Evolutionary conservation across 1,140 invertebrate genomes (phyloP), one percentile per base, ranked within the genome.

Genomic region (Heliconius hermathena): DNA sequence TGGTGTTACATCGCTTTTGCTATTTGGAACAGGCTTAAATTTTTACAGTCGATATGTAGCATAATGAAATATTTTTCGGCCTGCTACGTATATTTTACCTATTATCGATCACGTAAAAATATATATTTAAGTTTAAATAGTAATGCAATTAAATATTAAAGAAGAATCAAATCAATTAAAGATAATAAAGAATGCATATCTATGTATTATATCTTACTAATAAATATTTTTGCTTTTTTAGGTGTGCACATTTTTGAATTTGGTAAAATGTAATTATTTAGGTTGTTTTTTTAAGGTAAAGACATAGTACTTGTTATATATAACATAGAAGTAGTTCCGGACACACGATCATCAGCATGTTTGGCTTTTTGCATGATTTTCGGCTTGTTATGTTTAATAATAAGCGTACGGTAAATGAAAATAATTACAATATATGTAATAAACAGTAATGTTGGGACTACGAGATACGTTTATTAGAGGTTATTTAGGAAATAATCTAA

Each of bases 301-400:
- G 22, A 29, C 6, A 66, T 29, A 66, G n/a, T 60, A 22, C 20
- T 3, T 60, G 8, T 60, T 9, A 60, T 60, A 22, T 57, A 66
- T 66, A 16, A 8, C 9, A 66, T 29, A 29, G 41, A 16, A 26
- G 60, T 66, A 66, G 60, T 66, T 26, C 22, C 13, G 26, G 22
- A 66, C 83, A 82, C 71, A 76, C 77, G 72, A 83, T 82, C 70
- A 79, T 78, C 52, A 79, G 82, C 84, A 85, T 85, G 77, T 72
- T 66, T 72, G 79, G 74, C 74, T 83, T 78, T 76, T 29, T 80
- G 80, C 79, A 82, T 82, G 80, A 73, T 52, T 49, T 52, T 77
- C 29, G 33, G 70, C 70, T 77, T 52, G 66, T 52, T 66, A 29
- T 29, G 29, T 16, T 4, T 66, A 66, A 66, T 66, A 66, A 66